A percentile compares a stretch with the other conserved stretches of the same genome.
phyloP scores from a whole-genome alignment of 2,113 vertebrate genomes.

The Pteropus alecto region DNA sequence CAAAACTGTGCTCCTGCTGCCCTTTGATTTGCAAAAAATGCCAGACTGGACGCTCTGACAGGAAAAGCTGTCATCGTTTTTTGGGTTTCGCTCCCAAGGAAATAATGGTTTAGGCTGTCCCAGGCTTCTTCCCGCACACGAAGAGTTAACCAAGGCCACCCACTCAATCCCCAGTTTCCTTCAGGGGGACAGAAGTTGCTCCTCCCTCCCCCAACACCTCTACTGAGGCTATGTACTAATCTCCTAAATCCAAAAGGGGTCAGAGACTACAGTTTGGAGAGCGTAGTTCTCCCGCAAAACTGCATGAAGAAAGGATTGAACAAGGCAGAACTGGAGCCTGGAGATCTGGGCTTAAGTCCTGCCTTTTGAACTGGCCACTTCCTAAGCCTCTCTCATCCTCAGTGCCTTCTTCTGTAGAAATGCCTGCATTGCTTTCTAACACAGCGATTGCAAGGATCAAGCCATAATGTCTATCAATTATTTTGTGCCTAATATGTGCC shows the following conservation, averaged over 20 bases:
- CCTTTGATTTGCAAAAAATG: conserved; percentile 66
- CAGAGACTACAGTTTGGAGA: background rate
- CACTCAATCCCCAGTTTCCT: background rate
- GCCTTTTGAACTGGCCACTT: background rate
- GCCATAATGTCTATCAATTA: background rate
- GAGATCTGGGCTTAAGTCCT: background rate
- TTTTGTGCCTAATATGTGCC: background rate
- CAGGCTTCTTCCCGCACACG: background rate
- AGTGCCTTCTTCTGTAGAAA: background rate
- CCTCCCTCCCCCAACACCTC: background rate
- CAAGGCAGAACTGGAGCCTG: background rate
- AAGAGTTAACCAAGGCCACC: conserved; percentile 14
- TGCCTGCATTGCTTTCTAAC: background rate
- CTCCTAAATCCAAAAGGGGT: background rate
- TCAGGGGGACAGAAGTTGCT: background rate
- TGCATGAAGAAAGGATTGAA: background rate
- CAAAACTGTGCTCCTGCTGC: conserved; percentile 52
- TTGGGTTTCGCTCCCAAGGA: background rate
- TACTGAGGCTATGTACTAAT: background rate
- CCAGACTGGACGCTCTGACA: conserved; percentile 17
- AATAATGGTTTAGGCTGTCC: background rate
- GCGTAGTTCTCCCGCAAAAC: background rate
- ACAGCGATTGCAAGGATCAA: background rate
- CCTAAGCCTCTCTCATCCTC: background rate
- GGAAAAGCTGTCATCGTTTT: background rate